Evolutionary conservation across 2,888 invertebrate species (phyloP), one percentile per base, ranked within the genome.

Genomic region (Hyposoter dolosus): DNA sequence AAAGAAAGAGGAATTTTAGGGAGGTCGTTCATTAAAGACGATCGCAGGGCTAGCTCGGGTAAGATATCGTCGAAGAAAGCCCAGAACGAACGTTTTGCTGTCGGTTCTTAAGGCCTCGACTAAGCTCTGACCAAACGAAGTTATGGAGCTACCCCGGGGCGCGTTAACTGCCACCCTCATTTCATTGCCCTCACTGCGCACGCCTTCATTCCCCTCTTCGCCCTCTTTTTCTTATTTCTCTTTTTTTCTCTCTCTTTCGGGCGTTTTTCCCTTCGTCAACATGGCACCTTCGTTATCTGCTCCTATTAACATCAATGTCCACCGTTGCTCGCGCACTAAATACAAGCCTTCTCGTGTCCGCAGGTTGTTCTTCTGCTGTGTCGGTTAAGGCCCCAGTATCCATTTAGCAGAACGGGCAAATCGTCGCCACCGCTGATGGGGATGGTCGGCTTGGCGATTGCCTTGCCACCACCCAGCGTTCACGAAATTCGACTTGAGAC

Each of bases 401-500:
- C 98, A 85, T 98, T 98, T 95, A 98, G 98, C 15, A 97, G 98
- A 94, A 97, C 97, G 89, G 96, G 98, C 92, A 98, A 98, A 94
- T 96, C 97, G 0, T 97, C 98, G 76, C 98, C 98, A 17, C 97
- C 98, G 9, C 95, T 98, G 45, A 95, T 99, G 90, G 99, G 99
- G 35, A 97, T 99, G 97, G 98, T 99, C 83, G 99, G 98, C 5
- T 94, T 99, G 91, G 99, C 99, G 89, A 99, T 99, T 90, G 99
- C 99, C 12, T 95, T 99, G 89, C 99, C 99, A 68, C 99, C 99
- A 15, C 99, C 99, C 15, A 99, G 98, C 88, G 98, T 99, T 88
- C 99, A 99, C 94, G 99, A 99, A 95, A 98, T 99, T 91, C 96
- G 99, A 90, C 95, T 99, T 90, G 99, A 99, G 94, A 96, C 98